Conservation (phyloP, 2,888 invertebrate species). For the Dyspetes luteomarginatus region DNA sequence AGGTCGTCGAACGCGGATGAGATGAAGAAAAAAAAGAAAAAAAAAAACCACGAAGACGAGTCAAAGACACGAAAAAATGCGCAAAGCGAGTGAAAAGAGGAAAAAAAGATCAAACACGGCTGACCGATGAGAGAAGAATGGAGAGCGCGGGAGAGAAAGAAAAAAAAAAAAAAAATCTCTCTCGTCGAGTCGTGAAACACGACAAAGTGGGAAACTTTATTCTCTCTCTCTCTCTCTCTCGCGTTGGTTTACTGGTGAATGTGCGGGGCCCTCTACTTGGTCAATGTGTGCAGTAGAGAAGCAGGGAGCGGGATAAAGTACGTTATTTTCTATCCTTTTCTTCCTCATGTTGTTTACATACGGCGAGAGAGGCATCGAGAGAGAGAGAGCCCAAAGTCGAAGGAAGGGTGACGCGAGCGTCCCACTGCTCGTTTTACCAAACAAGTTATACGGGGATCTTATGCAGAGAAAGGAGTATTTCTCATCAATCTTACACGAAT, state of each 20-base stretch:
- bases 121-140: background rate
- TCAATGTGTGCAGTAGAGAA: background rate
- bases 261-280: background rate
- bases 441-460: background rate
- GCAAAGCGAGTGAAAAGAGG: background rate
- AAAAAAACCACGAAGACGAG: background rate
- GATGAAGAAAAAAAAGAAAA: no score
- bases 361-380: background rate
- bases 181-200: background rate
- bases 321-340: conserved; percentile 36
- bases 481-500: background rate
- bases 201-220: conserved; percentile 19
- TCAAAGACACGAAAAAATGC: background rate
- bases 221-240: background rate
- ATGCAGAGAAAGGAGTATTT: conserved; percentile 38
- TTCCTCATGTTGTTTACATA: background rate
- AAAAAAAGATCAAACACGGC: background rate
- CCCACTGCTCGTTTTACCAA: background rate
- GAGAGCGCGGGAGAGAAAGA: background rate
- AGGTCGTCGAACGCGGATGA: background rate
- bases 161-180: conserved; percentile 5
- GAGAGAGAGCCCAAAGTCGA: conserved; percentile 25
- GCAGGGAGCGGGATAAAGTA: background rate
- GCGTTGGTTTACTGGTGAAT: background rate
- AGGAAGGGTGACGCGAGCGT: conserved; percentile 33